phyloP scores from a whole-genome alignment of 2,888 invertebrate species.

The Drosophila pegasa region DNA sequence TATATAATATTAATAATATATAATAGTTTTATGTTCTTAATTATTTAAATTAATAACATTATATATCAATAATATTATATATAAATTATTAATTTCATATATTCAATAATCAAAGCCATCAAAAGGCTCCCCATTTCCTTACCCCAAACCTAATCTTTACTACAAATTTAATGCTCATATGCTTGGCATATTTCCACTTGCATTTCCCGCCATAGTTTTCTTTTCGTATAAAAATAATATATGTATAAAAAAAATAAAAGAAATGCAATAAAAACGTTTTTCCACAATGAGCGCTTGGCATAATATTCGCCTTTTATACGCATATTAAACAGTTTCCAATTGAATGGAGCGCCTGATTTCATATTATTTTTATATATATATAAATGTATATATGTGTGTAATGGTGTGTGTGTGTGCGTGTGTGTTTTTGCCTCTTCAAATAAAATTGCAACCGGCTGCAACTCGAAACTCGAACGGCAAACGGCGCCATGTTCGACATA shows the following conservation, averaged over 20 bases:
- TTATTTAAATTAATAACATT: too few species aligned
- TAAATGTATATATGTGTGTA: not conserved
- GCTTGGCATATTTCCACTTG: slow-evolving; percentile 2
- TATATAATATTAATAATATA: too few species aligned
- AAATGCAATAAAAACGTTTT: slow-evolving; percentile 32
- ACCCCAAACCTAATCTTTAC: not conserved
- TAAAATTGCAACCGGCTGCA: slow-evolving; percentile 43
- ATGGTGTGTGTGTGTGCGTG: slow-evolving; percentile 11
- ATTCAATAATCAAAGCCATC: not conserved
- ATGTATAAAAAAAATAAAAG: not conserved
- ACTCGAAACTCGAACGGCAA: slow-evolving; percentile 41
- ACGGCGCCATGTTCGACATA: slow-evolving; percentile 68
- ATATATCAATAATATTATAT: too few species aligned
- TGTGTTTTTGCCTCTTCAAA: slow-evolving; percentile 49
- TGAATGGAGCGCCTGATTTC: slow-evolving; percentile 71
- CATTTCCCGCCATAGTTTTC: slow-evolving; percentile 3
- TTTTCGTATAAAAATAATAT: not conserved
- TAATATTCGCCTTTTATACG: slow-evolving; percentile 68
- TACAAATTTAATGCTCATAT: slow-evolving; percentile 8
- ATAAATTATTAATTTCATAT: not conserved
- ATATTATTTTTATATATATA: slow-evolving; percentile 49
- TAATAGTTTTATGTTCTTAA: too few species aligned
- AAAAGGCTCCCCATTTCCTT: not conserved
- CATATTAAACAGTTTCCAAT: slow-evolving; percentile 75
- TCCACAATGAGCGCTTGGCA: slow-evolving; percentile 33